phyloP scores from a whole-genome alignment of 2,113 vertebrate genomes.

The Emberiza fucata region DNA sequence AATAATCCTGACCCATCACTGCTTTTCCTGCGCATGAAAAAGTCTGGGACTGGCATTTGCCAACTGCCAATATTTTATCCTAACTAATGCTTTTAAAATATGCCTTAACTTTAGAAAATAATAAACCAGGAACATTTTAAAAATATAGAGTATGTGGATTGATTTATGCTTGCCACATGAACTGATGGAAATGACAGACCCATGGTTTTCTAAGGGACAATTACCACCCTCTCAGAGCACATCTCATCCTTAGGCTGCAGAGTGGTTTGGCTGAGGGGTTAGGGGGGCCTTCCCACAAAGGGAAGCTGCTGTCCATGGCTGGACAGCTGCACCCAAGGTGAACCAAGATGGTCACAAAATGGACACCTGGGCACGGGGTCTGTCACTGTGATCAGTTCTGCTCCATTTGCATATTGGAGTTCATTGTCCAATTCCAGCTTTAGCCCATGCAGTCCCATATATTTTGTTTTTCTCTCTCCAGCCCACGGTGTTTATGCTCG shows the following conservation, averaged over 20 bases:
- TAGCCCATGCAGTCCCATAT: rapidly evolving
- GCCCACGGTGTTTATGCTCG: rapidly evolving
- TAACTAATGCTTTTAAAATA: not conserved
- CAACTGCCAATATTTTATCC: not conserved
- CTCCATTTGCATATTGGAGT: not conserved
- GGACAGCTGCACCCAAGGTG: not conserved
- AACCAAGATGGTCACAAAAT: not conserved
- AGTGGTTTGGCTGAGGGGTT: not conserved
- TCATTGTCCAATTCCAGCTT: not conserved
- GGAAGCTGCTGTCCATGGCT: not conserved
- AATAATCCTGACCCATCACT: not conserved
- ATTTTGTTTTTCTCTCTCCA: not conserved
- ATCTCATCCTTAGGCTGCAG: not conserved
- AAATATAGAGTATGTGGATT: not conserved
- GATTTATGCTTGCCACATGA: slow-evolving; percentile 3
- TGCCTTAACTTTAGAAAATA: not conserved
- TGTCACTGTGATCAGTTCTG: not conserved
- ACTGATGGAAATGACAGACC: not conserved
- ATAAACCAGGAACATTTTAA: not conserved
- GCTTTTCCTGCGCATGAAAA: not conserved
- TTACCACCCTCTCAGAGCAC: not conserved
- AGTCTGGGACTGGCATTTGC: not conserved
- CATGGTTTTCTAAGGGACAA: not conserved
- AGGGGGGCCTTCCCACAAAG: not conserved
- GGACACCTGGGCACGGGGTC: rapidly evolving